phyloP scores from a whole-genome alignment of 2,113 vertebrate genomes.

The Monopterus albus region DNA sequence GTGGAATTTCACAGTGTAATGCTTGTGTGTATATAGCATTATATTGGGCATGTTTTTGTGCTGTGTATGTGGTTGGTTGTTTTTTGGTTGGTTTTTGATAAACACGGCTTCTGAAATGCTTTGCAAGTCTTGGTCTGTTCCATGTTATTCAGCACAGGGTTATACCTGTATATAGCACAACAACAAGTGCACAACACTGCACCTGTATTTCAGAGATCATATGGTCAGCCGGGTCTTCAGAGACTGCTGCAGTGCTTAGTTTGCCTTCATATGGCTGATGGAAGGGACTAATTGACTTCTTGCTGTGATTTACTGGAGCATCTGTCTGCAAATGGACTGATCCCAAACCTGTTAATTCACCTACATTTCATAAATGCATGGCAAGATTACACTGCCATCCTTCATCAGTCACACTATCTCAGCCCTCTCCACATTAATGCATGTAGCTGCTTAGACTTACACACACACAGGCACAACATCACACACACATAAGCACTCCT shows the following conservation, averaged over 20 bases:
- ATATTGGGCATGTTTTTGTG: background rate
- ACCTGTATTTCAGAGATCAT: conserved; percentile 30
- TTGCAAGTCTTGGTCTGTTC: background rate
- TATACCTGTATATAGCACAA: background rate
- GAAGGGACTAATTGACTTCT: conserved; percentile 70
- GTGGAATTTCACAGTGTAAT: conserved; percentile 1
- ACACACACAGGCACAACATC: background rate
- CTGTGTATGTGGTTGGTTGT: conserved; percentile 3
- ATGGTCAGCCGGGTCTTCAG: conserved; percentile 45
- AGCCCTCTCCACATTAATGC: conserved; percentile 18
- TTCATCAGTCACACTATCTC: conserved; percentile 59
- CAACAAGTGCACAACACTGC: background rate
- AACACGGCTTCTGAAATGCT: background rate
- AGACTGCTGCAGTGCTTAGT: conserved; percentile 32
- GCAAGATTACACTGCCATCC: conserved; percentile 59
- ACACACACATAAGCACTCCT: conserved; percentile 16
- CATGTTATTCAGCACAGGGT: background rate
- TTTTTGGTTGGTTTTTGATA: background rate
- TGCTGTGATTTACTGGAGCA: conserved; percentile 74
- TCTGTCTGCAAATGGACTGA: conserved; percentile 74
- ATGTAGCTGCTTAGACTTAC: conserved; percentile 31
- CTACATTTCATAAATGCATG: conserved; percentile 74
- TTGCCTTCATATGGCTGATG: conserved; percentile 67
- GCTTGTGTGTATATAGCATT: background rate
- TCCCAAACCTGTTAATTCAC: conserved; percentile 76